phyloP scores from a whole-genome alignment of 2,113 vertebrate species.

The Etheostoma spectabile region DNA sequence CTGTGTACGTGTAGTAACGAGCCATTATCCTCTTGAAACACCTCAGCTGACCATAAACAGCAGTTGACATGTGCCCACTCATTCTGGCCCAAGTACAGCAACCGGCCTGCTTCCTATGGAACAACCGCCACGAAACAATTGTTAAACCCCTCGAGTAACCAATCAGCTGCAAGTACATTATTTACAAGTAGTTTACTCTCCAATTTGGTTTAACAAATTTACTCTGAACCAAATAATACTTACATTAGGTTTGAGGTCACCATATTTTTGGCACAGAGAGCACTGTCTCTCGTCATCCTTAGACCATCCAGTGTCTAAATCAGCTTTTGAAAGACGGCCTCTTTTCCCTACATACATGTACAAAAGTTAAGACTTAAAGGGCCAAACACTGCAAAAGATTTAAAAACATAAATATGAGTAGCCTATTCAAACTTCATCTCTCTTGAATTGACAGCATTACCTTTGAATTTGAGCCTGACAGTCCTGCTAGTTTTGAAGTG shows the following conservation, averaged over 20 bases:
- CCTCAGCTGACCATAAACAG: slow-evolving; percentile 93
- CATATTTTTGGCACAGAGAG: slow-evolving; percentile 91
- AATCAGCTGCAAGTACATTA: neutral
- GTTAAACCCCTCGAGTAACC: neutral
- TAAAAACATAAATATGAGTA: neutral
- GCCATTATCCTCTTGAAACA: slow-evolving; percentile 92
- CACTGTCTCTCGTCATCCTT: slow-evolving; percentile 90
- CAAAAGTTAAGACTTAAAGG: neutral
- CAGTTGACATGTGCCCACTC: slow-evolving; percentile 96
- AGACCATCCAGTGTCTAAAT: slow-evolving; percentile 81
- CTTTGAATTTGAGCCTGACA: slow-evolving; percentile 76
- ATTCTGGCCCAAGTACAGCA: slow-evolving; percentile 92
- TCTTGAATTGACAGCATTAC: slow-evolving; percentile 45
- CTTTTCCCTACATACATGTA: slow-evolving; percentile 78
- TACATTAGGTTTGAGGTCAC: slow-evolving; percentile 91
- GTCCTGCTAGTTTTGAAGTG: slow-evolving; percentile 73
- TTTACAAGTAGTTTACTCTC: neutral
- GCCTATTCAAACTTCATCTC: neutral
- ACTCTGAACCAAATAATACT: slow-evolving; percentile 31
- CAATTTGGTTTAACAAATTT: neutral
- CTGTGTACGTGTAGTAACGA: slow-evolving; percentile 92
- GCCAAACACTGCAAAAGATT: neutral
- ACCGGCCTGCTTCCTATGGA: slow-evolving; percentile 88
- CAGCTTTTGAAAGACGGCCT: slow-evolving; percentile 68
- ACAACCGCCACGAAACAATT: neutral